These are phyloP conservation scores for Zosterops pallidus DNA, from an alignment of 2,113 vertebrate species.

Conservation along the genomic window DNA sequence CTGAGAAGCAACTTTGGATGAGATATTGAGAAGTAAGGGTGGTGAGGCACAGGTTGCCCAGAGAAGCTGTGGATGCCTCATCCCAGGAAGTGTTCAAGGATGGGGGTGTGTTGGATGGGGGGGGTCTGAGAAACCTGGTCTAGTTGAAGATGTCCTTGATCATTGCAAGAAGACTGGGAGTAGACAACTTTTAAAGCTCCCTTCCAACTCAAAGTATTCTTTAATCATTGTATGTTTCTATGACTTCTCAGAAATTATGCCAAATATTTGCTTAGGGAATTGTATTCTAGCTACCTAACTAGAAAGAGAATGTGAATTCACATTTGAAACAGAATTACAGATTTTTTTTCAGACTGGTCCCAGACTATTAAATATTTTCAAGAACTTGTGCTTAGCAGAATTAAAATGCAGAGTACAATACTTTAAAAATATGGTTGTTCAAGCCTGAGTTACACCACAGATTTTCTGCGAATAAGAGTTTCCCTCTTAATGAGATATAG, in stretches of 20 bases:
- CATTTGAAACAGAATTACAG: not conserved
- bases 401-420: not conserved
- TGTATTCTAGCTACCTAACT: not conserved
- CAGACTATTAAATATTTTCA: not conserved
- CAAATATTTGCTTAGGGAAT: not conserved
- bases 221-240: not conserved
- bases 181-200: not conserved
- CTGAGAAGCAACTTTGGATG: not conserved
- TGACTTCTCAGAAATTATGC: not conserved
- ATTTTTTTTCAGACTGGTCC: not conserved
- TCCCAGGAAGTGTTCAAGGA: not conserved
- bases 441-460: not conserved
- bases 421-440: not conserved
- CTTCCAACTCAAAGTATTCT: not conserved
- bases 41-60: not conserved
- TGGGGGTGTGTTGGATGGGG: fast-evolving
- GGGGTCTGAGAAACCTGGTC: not conserved
- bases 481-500: not conserved
- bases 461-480: not conserved
- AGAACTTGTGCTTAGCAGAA: not conserved
- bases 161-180: not conserved
- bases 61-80: not conserved
- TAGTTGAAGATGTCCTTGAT: not conserved
- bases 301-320: not conserved
- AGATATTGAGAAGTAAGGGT: not conserved